These are phyloP conservation scores for Pangasius sanitwongsei DNA, from an alignment of 2,797 vertebrate species.

Conservation along the genomic window DNA sequence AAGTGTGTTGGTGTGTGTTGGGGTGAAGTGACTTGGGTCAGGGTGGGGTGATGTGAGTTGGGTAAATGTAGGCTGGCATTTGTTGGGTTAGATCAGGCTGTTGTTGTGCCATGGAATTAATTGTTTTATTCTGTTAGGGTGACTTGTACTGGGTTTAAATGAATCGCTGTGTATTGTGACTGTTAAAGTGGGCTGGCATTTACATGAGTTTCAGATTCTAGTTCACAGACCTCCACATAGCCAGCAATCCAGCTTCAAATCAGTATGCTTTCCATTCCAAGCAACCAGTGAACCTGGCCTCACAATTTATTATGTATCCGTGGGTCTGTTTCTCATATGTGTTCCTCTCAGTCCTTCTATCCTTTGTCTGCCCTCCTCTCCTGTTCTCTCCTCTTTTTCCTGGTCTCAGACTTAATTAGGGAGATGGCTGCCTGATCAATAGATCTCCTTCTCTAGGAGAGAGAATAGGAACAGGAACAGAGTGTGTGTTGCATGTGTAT, in stretches of 20 bases:
- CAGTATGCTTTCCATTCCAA: conserved; percentile 1
- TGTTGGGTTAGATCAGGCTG: not conserved
- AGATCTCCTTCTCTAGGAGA: conserved; percentile 60
- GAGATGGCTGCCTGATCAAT: conserved; percentile 75
- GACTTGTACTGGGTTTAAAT: not conserved
- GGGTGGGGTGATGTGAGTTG: not conserved
- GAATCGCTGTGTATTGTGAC: not conserved
- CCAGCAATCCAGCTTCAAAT: not conserved
- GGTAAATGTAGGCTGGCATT: not conserved
- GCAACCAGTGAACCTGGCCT: conserved; percentile 34
- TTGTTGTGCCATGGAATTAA: too few relatives aligned
- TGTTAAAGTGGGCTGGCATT: not conserved
- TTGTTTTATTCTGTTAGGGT: not conserved
- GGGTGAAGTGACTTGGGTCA: not conserved
- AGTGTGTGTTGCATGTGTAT: conserved; percentile 43
- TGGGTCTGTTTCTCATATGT: conserved; percentile 25
- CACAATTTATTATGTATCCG: not conserved
- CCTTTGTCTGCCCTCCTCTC: conserved; percentile 26
- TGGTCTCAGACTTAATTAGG: conserved; percentile 71
- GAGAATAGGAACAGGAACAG: conserved; percentile 45
- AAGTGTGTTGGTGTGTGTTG: not conserved
- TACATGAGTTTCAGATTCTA: not conserved
- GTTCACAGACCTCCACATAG: not conserved
- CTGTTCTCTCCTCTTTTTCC: conserved; percentile 23
- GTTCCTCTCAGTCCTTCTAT: conserved; percentile 1